Evolutionary conservation across 1,140 invertebrate species (phyloP), one percentile per base, ranked within the genome.

Genomic region (Globodera rostochiensis): DNA sequence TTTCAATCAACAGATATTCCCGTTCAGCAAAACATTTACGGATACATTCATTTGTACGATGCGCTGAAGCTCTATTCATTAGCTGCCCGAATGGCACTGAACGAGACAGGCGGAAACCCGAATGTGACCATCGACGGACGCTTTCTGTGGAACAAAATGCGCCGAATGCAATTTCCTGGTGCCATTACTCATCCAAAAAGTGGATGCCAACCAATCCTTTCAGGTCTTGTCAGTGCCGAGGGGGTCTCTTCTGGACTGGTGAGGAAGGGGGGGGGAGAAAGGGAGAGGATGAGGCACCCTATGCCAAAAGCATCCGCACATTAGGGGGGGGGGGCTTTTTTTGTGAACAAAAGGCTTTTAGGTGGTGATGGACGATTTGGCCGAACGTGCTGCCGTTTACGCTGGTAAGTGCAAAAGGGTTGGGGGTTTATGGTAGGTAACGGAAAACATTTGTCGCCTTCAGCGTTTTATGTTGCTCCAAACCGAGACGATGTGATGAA

Each of bases 401-500:
- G 81, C 81, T n/a, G 80, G 80, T 81, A 79, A 21, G 50, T 76
- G 45, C 19, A 77, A 46, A 25, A 25, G 25, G 25, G 25, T 25
- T 25, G 25, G 25, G 25, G 25, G 25, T 25, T 25, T 25, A 25
- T 25, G 25, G 25, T 25, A 25, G 25, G 25, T 25, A 25, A 25
- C 25, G 25, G 25, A 25, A 25, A 25, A 25, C 25, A 25, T 25
- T 25, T 64, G 36, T 15, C 11, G 21, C 60, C 45, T 67, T 71
- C 87, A 73, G 87, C 88, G 6, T 89, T 89, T 74, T 89, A 86
- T 74, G 83, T 89, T 9, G 74, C 82, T 0, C 88, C 88, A 2
- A 89, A 88, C 71, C 84, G 87, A 45, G 88, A 89, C 67, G 88
- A 85, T 11, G 85, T 89, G 11, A 82, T 88, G 79, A 89, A 88